Percentiles rank a stretch among this genome's conserved stretches.
Conservation (phyloP, 2,113 vertebrate species). For the Calyptomena viridis region DNA sequence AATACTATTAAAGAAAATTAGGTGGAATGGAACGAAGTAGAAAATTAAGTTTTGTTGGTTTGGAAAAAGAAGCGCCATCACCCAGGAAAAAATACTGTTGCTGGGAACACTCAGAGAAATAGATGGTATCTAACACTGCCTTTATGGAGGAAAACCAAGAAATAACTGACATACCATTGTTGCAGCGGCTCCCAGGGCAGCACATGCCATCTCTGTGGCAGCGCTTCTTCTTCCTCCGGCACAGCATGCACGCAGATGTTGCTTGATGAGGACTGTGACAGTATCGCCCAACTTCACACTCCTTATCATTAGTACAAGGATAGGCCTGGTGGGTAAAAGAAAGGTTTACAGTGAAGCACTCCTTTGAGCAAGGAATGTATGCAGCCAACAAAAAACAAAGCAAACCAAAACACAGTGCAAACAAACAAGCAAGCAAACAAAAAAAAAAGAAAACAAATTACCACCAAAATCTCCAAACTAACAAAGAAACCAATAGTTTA, state of each 20-base stretch:
- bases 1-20: neutral
- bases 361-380: neutral
- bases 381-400: too few species aligned
- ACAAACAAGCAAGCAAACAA: neutral
- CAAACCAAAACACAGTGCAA: too few species aligned
- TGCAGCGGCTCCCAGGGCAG: conserved; percentile 92
- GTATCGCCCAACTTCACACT: conserved; percentile 89
- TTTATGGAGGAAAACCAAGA: neutral
- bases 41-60: neutral
- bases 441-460: neutral
- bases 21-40: neutral
- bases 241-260: conserved; percentile 84
- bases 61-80: neutral
- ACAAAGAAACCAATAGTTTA: fast-evolving
- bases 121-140: neutral
- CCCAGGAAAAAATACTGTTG: neutral
- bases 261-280: conserved; percentile 92
- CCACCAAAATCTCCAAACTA: neutral
- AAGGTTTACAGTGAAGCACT: neutral
- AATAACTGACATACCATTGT: conserved; percentile 78
- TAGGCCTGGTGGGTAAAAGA: conserved; percentile 74
- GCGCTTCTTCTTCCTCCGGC: conserved; percentile 91
- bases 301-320: conserved; percentile 91
- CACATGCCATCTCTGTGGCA: conserved; percentile 96
- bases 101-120: neutral